Base-by-base conservation (phyloP, 2,113 vertebrate species). In the Coptodon rendalli region DNA sequence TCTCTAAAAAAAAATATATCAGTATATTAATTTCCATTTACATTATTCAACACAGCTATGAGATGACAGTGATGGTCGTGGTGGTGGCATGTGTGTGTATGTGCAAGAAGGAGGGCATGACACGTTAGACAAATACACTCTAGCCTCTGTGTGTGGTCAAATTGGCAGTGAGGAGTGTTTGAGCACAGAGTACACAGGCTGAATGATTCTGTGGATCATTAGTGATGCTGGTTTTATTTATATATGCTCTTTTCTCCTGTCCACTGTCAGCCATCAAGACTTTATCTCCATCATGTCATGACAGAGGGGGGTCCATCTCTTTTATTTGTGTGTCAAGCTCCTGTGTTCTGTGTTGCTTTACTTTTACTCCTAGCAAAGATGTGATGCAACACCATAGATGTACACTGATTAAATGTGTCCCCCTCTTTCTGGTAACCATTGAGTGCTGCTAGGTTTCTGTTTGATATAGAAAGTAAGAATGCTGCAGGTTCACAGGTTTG, bases 1-100 rank as follows among this genome's bases (percentile, higher is more conserved):
- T 95, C 93, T 95, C 97, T 96, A 94, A 97, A 97, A 22, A 22
- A 22, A 22, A 97, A 95, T 94, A 95, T 94, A 94, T 94, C 91
- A 87, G 82, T 81, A 87, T 86, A 90, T 92, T 83, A 81, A 87
- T 84, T 87, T 89, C 92, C 38, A 19, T 91, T 91, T 91, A 89
- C 88, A 91, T 92, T 29, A 93, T 93, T 86, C 81, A 93, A 89
- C 85, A 90, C 94, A 93, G 93, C 92, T 95, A 88, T 90, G 89
- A 95, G 97, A 97, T 96, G 95, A 94, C 57, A 0, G 1, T 59
- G 56, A 0, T 57, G 54, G 0, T 57, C 12, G 6, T 57, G 50
- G 52, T 6, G 53, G 43, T 45, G 45, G 45, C 19, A 10, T 54
- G 61, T 79, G 53, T 63, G 52, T 79, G 86, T 50, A 56, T 54